Percentiles rank a stretch among this genome's conserved stretches.
Conservation (phyloP, 2,113 vertebrate genomes). For the Hoplias malabaricus region DNA sequence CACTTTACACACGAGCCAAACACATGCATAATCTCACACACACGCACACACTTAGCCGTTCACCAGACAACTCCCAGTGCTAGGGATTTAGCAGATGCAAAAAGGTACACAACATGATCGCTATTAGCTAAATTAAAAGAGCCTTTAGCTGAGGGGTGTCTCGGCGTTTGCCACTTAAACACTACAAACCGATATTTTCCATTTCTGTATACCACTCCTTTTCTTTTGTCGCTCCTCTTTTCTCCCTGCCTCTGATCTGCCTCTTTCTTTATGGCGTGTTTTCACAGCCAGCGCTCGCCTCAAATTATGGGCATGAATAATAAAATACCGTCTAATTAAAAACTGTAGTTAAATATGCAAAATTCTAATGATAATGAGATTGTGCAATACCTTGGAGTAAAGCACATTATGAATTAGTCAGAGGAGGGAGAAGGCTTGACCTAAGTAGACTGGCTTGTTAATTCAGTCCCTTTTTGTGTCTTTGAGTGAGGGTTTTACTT, state of each 20-base stretch:
- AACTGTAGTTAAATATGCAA: conserved; percentile 99
- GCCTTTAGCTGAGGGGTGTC: conserved; percentile 83
- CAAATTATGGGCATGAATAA: conserved; percentile 99
- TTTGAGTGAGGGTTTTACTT: conserved; percentile 56
- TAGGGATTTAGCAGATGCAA: conserved; percentile 95
- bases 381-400: conserved; percentile 97
- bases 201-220: conserved; percentile 67
- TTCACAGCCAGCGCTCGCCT: conserved; percentile 80
- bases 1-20: conserved; percentile 92
- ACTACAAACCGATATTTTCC: conserved; percentile 76
- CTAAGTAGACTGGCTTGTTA: conserved; percentile 82
- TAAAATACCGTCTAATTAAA: conserved; percentile 99
- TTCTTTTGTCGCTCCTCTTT: conserved; percentile 52
- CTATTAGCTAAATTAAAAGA: conserved; percentile 99
- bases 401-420: conserved; percentile 97
- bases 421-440: conserved; percentile 89
- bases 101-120: conserved; percentile 98
- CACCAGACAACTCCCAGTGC: conserved; percentile 91
- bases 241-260: conserved; percentile 59
- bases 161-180: conserved; percentile 78
- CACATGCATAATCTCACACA: conserved; percentile 68
- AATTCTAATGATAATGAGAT: conserved; percentile 99
- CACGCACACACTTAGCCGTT: conserved; percentile 67
- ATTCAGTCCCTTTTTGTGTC: conserved; percentile 70
- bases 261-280: conserved; percentile 39